These are phyloP conservation scores for Lottia gigantea DNA, from an alignment of 2,888 invertebrate species.

Conservation along the genomic window DNA sequence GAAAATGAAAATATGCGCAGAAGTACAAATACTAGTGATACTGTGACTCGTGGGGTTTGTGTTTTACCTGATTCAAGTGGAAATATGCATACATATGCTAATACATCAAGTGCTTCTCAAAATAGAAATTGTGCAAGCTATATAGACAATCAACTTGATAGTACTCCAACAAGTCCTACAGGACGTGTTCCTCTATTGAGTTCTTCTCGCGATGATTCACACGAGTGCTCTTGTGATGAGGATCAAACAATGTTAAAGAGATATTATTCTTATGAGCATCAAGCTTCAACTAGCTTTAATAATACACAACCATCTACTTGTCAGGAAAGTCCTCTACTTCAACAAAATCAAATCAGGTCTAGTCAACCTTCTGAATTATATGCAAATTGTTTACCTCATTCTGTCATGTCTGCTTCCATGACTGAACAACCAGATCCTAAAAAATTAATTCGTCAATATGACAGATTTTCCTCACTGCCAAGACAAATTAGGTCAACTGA, in stretches of 20 bases:
- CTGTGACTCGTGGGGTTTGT: not conserved
- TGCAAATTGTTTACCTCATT: too few relatives aligned
- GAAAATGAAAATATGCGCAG: not conserved
- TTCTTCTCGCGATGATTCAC: slow-evolving; percentile 6
- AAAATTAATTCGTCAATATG: not conserved
- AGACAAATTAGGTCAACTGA: not conserved
- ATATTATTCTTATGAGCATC: not conserved
- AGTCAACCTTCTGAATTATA: not conserved
- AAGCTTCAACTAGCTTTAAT: not conserved
- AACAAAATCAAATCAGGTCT: not conserved
- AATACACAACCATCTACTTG: not conserved
- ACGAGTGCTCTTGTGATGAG: slow-evolving; percentile 20
- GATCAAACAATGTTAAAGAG: slow-evolving; percentile 21
- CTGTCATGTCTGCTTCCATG: slow-evolving; percentile 8
- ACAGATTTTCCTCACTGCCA: not conserved
- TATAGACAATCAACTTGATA: not conserved
- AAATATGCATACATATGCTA: not conserved
- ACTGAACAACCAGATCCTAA: not conserved
- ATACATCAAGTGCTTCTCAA: not conserved
- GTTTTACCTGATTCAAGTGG: not conserved
- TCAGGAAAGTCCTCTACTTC: not conserved
- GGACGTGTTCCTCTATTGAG: not conserved
- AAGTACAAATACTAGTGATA: slow-evolving; percentile 1
- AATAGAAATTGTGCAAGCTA: not conserved
- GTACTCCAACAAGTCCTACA: not conserved